phyloP scores from a whole-genome alignment of 2,888 invertebrate species.

The Perdita meconis region DNA sequence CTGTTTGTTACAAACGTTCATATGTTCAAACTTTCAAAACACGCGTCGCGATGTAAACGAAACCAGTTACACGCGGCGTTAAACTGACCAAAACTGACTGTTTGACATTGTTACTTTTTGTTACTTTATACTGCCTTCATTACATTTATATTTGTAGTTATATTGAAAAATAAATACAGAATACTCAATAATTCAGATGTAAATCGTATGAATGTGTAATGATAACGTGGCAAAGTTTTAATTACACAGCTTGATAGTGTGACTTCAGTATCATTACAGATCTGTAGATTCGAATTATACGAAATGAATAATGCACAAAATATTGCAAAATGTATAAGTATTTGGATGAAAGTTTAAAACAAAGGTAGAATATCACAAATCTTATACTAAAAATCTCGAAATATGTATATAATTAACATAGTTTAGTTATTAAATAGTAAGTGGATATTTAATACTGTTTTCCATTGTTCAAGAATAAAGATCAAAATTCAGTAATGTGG shows the following conservation, averaged over 20 bases:
- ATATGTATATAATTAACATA: not conserved
- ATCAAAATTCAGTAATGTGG: constrained; percentile 86
- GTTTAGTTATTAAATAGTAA: not conserved
- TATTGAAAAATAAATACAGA: no score
- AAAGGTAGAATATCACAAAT: constrained; percentile 34
- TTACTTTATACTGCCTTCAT: constrained; percentile 3
- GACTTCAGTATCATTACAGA: not conserved
- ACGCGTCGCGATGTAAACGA: not conserved
- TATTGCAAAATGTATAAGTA: not conserved
- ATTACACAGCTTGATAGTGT: not conserved
- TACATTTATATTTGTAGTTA: not conserved
- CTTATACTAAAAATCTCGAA: no score
- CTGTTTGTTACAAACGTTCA: not conserved
- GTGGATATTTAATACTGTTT: not conserved
- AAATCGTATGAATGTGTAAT: constrained; percentile 5
- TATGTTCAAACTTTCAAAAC: no score
- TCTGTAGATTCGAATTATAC: no score
- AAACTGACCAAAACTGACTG: not conserved
- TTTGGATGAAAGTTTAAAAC: constrained; percentile 14
- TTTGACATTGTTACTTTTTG: no score
- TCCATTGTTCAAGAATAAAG: constrained; percentile 50
- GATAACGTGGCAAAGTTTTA: not conserved
- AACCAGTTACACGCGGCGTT: constrained; percentile 14
- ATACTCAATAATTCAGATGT: no score
- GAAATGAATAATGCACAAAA: no score